Evolutionary conservation across 2,797 vertebrate species (phyloP).

Genomic region (Psittacula echo): DNA sequence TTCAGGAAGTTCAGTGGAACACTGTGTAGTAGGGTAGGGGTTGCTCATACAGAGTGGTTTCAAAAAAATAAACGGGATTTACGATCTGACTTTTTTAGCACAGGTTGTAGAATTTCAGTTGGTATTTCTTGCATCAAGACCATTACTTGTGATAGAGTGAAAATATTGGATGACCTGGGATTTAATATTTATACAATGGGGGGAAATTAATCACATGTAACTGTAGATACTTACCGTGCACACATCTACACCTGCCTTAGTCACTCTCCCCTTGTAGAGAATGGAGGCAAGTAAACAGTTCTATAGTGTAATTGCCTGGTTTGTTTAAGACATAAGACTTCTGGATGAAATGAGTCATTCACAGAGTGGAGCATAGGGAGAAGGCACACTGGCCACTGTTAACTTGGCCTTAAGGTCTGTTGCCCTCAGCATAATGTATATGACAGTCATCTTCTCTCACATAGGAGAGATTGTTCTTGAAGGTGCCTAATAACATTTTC

Average conservation of each 20-base stretch:
- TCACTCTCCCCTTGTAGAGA: not conserved
- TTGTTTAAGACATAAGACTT: not conserved
- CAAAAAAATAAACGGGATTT: not conserved
- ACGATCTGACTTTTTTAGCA: not conserved
- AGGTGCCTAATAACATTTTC: not conserved
- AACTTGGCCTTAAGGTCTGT: not conserved
- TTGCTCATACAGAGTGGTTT: not conserved
- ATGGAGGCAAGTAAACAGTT: not conserved
- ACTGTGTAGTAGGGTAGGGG: not conserved
- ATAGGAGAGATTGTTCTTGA: not conserved
- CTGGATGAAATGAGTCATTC: not conserved
- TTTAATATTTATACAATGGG: not conserved
- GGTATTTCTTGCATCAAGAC: not conserved
- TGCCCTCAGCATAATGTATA: not conserved
- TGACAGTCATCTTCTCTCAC: not conserved
- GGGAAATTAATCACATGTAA: not conserved
- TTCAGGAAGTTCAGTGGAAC: conserved; percentile 1
- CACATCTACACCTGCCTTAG: not conserved
- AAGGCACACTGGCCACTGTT: not conserved
- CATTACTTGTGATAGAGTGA: conserved; percentile 5
- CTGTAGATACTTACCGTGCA: not conserved
- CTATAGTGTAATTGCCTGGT: not conserved
- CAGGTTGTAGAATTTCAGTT: not conserved
- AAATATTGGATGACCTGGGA: not conserved
- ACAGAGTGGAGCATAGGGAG: not conserved